Evolutionary conservation across 2,113 vertebrate species (phyloP), one percentile per base, ranked within the genome.

Genomic region (Speoplatyrhinus poulsoni): DNA sequence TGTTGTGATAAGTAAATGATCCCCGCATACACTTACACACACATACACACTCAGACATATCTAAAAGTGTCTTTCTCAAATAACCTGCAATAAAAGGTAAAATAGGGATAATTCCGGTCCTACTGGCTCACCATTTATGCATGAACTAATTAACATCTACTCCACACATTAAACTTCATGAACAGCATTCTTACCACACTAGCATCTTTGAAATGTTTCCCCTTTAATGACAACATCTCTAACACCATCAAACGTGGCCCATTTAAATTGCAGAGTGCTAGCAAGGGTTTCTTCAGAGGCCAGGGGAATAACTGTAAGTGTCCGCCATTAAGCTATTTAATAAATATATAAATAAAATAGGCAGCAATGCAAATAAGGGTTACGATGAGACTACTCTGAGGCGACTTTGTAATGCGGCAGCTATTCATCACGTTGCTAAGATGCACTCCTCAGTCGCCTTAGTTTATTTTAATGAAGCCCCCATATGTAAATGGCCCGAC

Each of bases 381-480:
- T 95, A 96, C 86, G 88, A 92, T 93, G 32, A 93, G 95, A 93
- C 93, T 93, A 94, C 95, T 96, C 96, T 94, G 92, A 95, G 95
- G 89, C 80, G 91, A 93, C 93, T 93, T 93, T 95, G 92, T 93
- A 94, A 95, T 95, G 93, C 92, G 86, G 94, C 92, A 94, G 96
- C 95, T 94, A 98, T 98, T 98, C 95, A 98, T 98, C 98, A 98
- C 94, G 87, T 93, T 87, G 89, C 94, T 94, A 93, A 95, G 95
- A 96, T 94, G 94, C 93, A 95, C 95, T 95, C 91, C 88, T 93
- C 91, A 90, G 90, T 91, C 93, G 98, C 95, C 96, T 97, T 95
- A 96, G 95, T 95, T 96, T 96, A 97, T 95, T 98, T 95, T 98
- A 98, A 98, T 97, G 95, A 98, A 97, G 95, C 94, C 95, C 93